Evolutionary conservation across 1,140 invertebrate species (phyloP).

Genomic region (Anoplophora glabripennis): DNA sequence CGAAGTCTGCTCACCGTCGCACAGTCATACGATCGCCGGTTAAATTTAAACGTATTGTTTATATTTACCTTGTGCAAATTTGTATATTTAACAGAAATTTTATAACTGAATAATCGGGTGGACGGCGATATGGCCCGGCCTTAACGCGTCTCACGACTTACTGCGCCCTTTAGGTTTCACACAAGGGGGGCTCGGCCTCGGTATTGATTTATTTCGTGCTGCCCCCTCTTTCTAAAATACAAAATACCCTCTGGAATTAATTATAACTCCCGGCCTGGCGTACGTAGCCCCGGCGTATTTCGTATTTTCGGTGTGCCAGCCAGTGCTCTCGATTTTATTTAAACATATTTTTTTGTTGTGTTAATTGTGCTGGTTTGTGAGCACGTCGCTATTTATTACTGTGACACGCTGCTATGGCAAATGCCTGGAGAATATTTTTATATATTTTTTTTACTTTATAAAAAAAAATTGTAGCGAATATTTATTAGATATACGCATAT

Average conservation of each 20-base stretch:
- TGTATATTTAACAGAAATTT: not conserved
- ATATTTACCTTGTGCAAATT: constrained; percentile 1
- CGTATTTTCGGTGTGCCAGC: constrained; percentile 3
- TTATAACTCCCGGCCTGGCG: constrained; percentile 12
- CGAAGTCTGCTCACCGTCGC: not conserved
- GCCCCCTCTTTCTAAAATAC: constrained; percentile 22
- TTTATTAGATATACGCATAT: too few species aligned
- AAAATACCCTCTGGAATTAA: constrained; percentile 25
- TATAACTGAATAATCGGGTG: not conserved
- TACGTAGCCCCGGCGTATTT: constrained; percentile 6
- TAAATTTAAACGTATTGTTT: constrained; percentile 8
- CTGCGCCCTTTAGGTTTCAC: constrained; percentile 17
- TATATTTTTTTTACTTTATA: too few species aligned
- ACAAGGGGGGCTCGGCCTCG: constrained; percentile 8
- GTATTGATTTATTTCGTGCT: constrained; percentile 23
- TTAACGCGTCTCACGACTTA: constrained; percentile 7
- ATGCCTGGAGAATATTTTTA: too few species aligned
- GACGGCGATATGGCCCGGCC: not conserved
- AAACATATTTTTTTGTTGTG: not conserved
- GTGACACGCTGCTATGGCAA: too few species aligned
- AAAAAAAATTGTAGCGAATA: too few species aligned
- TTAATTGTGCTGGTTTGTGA: not conserved
- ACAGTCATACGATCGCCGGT: not conserved
- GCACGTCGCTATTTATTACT: not conserved
- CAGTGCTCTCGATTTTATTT: constrained; percentile 3